Evolutionary conservation across 2,888 invertebrate species (phyloP).

Genomic region (Strigamia maritima): DNA sequence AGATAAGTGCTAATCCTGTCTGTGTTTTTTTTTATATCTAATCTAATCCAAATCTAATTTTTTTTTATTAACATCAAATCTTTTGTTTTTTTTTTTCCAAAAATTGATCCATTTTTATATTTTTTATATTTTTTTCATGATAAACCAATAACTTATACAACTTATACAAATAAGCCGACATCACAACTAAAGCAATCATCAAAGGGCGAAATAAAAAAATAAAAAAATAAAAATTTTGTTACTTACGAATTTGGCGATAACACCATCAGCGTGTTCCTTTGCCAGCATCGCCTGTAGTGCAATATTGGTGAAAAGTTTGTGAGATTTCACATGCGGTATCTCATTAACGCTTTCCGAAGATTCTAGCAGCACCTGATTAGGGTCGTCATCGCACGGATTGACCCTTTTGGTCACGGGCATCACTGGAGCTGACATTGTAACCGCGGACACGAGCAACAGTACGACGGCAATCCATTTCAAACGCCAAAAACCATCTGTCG

Average conservation of each 20-base stretch:
- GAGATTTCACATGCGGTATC: conserved; percentile 36
- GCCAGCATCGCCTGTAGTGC: conserved; percentile 41
- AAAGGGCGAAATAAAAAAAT: background rate
- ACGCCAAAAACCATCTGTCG: background rate
- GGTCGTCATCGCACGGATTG: conserved; percentile 42
- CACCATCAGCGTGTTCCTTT: conserved; percentile 40
- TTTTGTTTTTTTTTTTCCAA: too few species aligned
- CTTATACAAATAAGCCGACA: background rate
- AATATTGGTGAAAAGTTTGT: conserved; percentile 41
- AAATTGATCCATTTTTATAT: too few species aligned
- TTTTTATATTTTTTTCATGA: too few species aligned
- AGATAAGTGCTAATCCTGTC: too few species aligned
- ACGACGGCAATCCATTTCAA: background rate
- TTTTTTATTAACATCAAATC: background rate
- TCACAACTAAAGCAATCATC: background rate
- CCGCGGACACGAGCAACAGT: background rate
- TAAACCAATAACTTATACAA: too few species aligned
- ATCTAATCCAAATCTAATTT: background rate
- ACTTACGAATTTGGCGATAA: conserved; percentile 44
- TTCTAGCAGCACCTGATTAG: conserved; percentile 34
- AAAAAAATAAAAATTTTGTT: background rate
- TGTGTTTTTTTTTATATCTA: too few species aligned
- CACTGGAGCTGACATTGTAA: conserved; percentile 28
- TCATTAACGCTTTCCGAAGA: conserved; percentile 31
- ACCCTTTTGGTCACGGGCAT: conserved; percentile 40